Percentiles rank a stretch among this genome's conserved stretches.
phyloP scores from a whole-genome alignment of 1,140 invertebrate species.

The Papilio dardanus region DNA sequence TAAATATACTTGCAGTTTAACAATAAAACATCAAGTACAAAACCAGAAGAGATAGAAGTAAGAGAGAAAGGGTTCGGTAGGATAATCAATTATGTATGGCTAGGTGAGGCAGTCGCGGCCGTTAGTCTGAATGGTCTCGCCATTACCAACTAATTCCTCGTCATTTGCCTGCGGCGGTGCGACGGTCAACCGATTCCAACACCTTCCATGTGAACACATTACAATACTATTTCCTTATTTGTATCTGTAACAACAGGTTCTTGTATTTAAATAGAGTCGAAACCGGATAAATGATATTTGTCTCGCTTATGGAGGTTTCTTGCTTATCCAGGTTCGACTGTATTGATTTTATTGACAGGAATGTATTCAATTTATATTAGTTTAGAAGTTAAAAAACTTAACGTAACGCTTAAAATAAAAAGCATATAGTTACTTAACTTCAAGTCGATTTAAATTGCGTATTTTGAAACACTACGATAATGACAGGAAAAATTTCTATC shows the following conservation, averaged over 20 bases:
- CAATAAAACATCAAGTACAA: neutral
- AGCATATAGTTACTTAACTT: too few species aligned
- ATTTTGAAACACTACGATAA: too few species aligned
- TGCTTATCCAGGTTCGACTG: too few species aligned
- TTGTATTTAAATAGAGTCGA: neutral
- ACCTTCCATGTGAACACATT: slow-evolving; percentile 19
- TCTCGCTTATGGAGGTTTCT: too few species aligned
- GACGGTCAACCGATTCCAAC: slow-evolving; percentile 63
- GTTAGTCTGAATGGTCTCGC: slow-evolving; percentile 76
- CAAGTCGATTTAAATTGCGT: too few species aligned
- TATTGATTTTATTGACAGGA: too few species aligned
- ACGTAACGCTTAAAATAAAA: too few species aligned
- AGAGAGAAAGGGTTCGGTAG: slow-evolving; percentile 56
- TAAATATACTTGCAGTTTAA: neutral
- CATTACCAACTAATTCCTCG: slow-evolving; percentile 79
- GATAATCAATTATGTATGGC: slow-evolving; percentile 77
- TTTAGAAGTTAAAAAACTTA: neutral
- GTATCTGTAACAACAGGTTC: slow-evolving; percentile 13
- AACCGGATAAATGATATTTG: too few species aligned
- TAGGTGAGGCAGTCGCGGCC: slow-evolving; percentile 69
- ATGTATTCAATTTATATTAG: too few species aligned
- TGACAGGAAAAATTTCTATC: too few species aligned
- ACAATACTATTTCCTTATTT: slow-evolving; percentile 24
- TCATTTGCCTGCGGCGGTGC: slow-evolving; percentile 75
- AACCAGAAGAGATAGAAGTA: slow-evolving; percentile 21